Percentiles rank a stretch among this genome's conserved stretches.
phyloP scores from a whole-genome alignment of 2,888 invertebrate species.

The Spialia ferax region DNA sequence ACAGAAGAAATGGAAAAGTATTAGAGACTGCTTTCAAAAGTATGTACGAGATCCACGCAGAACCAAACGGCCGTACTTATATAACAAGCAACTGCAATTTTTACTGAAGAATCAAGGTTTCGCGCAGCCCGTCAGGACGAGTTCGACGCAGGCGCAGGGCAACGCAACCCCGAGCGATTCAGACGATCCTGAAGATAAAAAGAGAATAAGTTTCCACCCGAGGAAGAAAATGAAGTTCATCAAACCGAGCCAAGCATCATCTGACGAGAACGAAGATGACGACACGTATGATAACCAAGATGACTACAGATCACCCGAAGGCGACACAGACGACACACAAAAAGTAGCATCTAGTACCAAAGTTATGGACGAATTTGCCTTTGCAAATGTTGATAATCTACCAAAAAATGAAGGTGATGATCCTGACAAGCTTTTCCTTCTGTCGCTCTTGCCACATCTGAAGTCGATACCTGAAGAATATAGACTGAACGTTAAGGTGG shows the following conservation, averaged over 20 bases:
- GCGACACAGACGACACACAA: constrained; percentile 37
- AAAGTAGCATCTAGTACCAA: constrained; percentile 47
- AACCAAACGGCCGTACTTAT: constrained; percentile 72
- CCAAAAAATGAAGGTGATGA: constrained; percentile 64
- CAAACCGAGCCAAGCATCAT: not conserved
- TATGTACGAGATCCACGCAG: constrained; percentile 67
- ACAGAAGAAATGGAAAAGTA: constrained; percentile 82
- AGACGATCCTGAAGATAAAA: constrained; percentile 55
- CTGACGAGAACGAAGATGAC: constrained; percentile 2
- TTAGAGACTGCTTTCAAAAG: constrained; percentile 76
- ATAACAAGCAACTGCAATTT: constrained; percentile 69
- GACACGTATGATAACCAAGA: constrained; percentile 45
- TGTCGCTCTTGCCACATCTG: constrained; percentile 75
- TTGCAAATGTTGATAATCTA: constrained; percentile 69
- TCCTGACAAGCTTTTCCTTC: constrained; percentile 72
- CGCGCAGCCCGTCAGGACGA: too few species aligned
- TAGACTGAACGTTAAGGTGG: constrained; percentile 74
- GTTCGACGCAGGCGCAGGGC: constrained; percentile 46
- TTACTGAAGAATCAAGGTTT: constrained; percentile 61
- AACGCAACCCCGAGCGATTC: constrained; percentile 61
- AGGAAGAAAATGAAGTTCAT: constrained; percentile 59
- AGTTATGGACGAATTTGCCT: constrained; percentile 65
- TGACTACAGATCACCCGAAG: constrained; percentile 52
- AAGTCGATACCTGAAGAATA: constrained; percentile 73
- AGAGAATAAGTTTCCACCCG: constrained; percentile 57